These are phyloP conservation scores for Stenolophus ochropezus DNA, from an alignment of 2,888 invertebrate species.

Conservation along the genomic window DNA sequence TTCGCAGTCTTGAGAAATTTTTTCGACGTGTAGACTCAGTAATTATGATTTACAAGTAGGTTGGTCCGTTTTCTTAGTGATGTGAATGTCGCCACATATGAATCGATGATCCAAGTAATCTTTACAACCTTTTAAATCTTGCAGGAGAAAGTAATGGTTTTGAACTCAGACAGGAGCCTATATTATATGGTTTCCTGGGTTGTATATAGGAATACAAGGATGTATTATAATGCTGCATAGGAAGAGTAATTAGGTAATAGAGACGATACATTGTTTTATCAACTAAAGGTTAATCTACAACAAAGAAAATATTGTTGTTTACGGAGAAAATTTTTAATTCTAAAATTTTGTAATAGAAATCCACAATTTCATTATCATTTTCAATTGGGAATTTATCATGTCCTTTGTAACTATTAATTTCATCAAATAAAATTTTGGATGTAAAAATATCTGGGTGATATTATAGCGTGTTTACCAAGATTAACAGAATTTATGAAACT, in stretches of 20 bases:
- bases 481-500: not conserved
- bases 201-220: slow-evolving; percentile 48
- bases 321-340: not conserved
- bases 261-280: slow-evolving; percentile 41
- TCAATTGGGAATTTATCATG: slow-evolving; percentile 43
- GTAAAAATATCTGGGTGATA: too few relatives aligned
- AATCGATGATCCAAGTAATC: too few relatives aligned
- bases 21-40: slow-evolving; percentile 34
- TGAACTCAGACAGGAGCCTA: not conserved
- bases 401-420: slow-evolving; percentile 50
- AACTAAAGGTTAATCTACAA: slow-evolving; percentile 52
- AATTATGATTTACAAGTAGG: slow-evolving; percentile 45
- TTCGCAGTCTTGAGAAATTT: slow-evolving; percentile 54
- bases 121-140: too few relatives aligned
- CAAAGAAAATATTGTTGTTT: slow-evolving; percentile 55
- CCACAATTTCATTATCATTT: not conserved
- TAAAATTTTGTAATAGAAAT: not conserved
- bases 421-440: slow-evolving; percentile 39
- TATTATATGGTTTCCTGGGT: slow-evolving; percentile 7
- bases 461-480: too few relatives aligned
- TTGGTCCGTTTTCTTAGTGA: not conserved
- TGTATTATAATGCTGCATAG: slow-evolving; percentile 50
- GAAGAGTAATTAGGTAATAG: slow-evolving; percentile 57
- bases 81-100: not conserved
- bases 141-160: too few relatives aligned